These are phyloP conservation scores for Ursus arctos DNA, from an alignment of 2,113 vertebrate species.

Conservation along the genomic window DNA sequence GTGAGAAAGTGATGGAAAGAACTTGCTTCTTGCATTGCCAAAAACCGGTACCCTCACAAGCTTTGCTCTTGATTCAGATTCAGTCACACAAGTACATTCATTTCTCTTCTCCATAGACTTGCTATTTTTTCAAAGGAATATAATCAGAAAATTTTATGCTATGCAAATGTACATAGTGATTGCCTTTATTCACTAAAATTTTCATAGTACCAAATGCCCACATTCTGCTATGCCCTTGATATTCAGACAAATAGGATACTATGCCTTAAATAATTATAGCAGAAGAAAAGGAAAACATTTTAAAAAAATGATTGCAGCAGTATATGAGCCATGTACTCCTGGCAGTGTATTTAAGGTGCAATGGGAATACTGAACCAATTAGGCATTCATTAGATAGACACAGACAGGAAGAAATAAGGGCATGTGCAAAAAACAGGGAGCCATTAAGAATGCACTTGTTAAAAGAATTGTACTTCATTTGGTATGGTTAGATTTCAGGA, in stretches of 20 bases:
- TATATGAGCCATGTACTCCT: background rate
- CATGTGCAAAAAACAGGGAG: conserved; percentile 44
- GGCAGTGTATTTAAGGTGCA: conserved; percentile 9
- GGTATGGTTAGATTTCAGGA: conserved; percentile 27
- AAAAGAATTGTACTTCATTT: background rate
- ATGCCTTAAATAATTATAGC: conserved; percentile 1
- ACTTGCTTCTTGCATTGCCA: background rate
- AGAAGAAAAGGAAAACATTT: background rate
- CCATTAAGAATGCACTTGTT: conserved; percentile 28
- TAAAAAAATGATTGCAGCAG: background rate
- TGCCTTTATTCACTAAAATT: conserved; percentile 52
- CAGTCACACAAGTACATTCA: background rate
- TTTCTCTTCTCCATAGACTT: background rate
- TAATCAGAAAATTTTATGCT: conserved; percentile 23
- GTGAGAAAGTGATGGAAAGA: conserved; percentile 4
- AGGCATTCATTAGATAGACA: conserved; percentile 11
- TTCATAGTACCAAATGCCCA: conserved; percentile 25
- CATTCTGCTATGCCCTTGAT: background rate
- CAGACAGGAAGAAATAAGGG: conserved; percentile 5
- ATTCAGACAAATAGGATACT: conserved; percentile 11
- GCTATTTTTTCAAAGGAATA: conserved; percentile 19
- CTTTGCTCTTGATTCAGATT: conserved; percentile 45
- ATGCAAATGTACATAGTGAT: background rate
- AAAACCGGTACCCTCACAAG: background rate
- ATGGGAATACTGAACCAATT: conserved; percentile 62